Conservation (phyloP, 2,888 invertebrate species). For the Merodon equestris region DNA sequence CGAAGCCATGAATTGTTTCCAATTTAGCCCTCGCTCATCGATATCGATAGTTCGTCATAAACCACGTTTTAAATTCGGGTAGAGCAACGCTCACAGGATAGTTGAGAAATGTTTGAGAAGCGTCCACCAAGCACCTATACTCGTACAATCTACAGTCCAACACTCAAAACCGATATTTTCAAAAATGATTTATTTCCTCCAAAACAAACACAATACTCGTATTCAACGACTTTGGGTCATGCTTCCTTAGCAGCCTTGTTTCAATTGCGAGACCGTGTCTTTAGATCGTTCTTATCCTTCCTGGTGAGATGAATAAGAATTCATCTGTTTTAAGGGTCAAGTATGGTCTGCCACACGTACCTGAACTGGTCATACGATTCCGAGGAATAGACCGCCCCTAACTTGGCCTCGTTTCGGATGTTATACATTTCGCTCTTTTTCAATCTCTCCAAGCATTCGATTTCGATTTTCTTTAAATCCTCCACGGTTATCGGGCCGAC, state of each 20-base stretch:
- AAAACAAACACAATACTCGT: no score
- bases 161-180: no score
- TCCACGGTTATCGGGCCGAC: conserved; percentile 76
- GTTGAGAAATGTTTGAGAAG: no score
- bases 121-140: no score
- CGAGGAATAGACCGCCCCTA: conserved; percentile 85
- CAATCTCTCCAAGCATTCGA: conserved; percentile 82
- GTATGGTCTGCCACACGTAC: conserved; percentile 74
- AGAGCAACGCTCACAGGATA: no score
- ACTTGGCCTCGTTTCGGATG: conserved; percentile 87
- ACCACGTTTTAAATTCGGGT: no score
- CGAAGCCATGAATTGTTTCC: no score
- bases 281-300: conserved; percentile 79
- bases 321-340: not conserved
- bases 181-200: no score
- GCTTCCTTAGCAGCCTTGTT: conserved; percentile 74
- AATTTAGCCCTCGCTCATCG: no score
- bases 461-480: conserved; percentile 84
- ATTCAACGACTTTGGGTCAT: not conserved
- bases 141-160: no score
- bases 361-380: conserved; percentile 88
- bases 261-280: conserved; percentile 76
- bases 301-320: conserved; percentile 81
- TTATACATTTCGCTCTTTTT: conserved; percentile 86
- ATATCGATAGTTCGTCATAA: no score